Base-by-base conservation (phyloP, 2,888 invertebrate species). In the Eristalinus sepulchralis region DNA sequence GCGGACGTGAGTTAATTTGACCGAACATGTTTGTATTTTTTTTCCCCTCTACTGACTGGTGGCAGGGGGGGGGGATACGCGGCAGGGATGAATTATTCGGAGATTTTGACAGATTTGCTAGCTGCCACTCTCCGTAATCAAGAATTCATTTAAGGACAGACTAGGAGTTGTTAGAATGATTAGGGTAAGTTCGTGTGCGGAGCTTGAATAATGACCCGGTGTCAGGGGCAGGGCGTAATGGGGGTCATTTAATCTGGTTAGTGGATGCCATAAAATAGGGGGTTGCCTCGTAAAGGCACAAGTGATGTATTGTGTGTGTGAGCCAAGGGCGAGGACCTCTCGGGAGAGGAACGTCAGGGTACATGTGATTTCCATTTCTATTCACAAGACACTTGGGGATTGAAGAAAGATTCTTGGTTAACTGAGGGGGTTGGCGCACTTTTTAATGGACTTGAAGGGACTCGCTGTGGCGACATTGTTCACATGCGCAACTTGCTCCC, bases 1-100 rank as follows among this genome's bases (percentile, higher is more conserved):
- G 27, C 55, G 59, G 59, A 82, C 75, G 81, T 82, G 75, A 82
- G 70, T 55, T 76, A 75, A 82, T 75, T 80, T 82, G 33, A 24
- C 47, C 33, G 60, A 75, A 47, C 27, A 59, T 47, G 20, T 75
- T 59, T 22, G n/a, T 36, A 33, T 13, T 33, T 10, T 3, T 31
- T 17, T 24, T n/a, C n/a, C n/a, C n/a, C n/a, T n/a, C n/a, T n/a
- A n/a, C n/a, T n/a, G n/a, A 39, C 63, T 10, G 27, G n/a, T 17
- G 47, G 6, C 11, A 11, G n/a, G 39, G 17, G 47, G 8, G 6
- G 8, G 47, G n/a, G n/a, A 6, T 6, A n/a, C n/a, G 39, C 39
- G 17, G 17, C 17, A 47, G 53, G 68, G 67, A 68, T 67, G 27
- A 24, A 68, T 62, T 67, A 68, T 73, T 68, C 27, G 27, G 55